Conservation (phyloP, 2,888 invertebrate species). For the Monochamus alternatus region DNA sequence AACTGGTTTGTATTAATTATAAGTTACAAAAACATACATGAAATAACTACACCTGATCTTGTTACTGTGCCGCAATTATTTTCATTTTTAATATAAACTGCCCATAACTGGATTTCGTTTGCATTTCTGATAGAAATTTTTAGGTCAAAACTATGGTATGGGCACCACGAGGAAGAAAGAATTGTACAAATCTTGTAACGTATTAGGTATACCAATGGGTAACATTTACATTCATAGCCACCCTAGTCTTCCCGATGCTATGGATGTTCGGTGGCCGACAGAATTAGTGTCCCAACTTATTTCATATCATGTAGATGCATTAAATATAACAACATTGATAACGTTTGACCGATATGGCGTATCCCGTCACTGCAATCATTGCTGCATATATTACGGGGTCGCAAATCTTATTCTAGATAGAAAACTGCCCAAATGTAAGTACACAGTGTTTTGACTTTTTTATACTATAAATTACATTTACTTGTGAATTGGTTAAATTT, state of each 20-base stretch:
- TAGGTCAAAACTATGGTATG: constrained; percentile 70
- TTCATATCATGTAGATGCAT: constrained; percentile 79
- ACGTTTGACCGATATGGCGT: constrained; percentile 97
- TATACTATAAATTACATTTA: background rate
- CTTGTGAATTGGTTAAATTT: too few relatives aligned
- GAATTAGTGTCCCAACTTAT: constrained; percentile 78
- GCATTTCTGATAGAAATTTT: constrained; percentile 33
- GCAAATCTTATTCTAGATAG: constrained; percentile 85
- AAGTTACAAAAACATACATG: background rate
- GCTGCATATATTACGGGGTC: constrained; percentile 86
- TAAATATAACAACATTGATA: constrained; percentile 87
- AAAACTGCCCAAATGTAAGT: constrained; percentile 82
- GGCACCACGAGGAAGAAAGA: constrained; percentile 80
- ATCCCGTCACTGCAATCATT: constrained; percentile 94
- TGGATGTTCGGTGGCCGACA: constrained; percentile 83
- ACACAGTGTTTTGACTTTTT: constrained; percentile 32
- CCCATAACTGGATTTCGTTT: background rate
- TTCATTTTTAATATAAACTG: background rate
- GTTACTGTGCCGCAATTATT: background rate
- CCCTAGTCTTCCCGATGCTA: constrained; percentile 84
- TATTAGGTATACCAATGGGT: constrained; percentile 84
- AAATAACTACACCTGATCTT: too few relatives aligned
- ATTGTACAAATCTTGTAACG: constrained; percentile 85
- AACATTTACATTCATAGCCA: constrained; percentile 84
- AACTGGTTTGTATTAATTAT: constrained; percentile 75